Evolutionary conservation across 2,888 invertebrate species (phyloP), one percentile per base, ranked within the genome.

Genomic region (Melieria omissa): DNA sequence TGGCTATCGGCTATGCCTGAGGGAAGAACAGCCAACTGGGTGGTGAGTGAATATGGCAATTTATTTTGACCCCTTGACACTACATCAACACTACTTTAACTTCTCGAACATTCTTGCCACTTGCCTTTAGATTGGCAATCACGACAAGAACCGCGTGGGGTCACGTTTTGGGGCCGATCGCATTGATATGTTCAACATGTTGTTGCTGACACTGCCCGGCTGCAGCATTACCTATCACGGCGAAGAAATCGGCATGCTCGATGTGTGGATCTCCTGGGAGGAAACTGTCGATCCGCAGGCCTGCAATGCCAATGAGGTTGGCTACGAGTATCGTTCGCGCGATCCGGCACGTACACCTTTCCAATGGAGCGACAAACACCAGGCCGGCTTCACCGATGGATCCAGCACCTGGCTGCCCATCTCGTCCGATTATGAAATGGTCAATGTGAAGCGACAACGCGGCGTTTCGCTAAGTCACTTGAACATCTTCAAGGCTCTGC

Each of bases 151-250:
- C 76, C 88, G 93, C 65, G 89, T 91, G 80, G 90, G 90, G 0
- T 88, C 90, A 0, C 89, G 93, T 5, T 90, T 91, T 78, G 92
- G 93, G 0, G 84, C 84, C 4, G 89, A 90, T 75, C 89, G 92
- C 81, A 89, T 91, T 0, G 92, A 93, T 74, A 90, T 91, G 57
- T 79, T 85, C 78, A 94, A 95, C 81, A 94, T 97, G 92, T 84
- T 98, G 60, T 87, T 92, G 9, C 88, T 94, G 76, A 88, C 96
- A 8, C 87, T 97, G 71, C 96, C 96, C 1, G 97, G 97, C 49
- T 91, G 95, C 10, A 91, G 92, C 67, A 91, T 96, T 5, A 93
- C 94, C 0, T 97, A 97, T 83, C 89, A 95, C 87, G 95, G 95
- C 0, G 95, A 95, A 82, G 95, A 96, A 84, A 89, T 95, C 65